phyloP scores from a whole-genome alignment of 2,113 vertebrate genomes.

The Montifringilla adamsi region DNA sequence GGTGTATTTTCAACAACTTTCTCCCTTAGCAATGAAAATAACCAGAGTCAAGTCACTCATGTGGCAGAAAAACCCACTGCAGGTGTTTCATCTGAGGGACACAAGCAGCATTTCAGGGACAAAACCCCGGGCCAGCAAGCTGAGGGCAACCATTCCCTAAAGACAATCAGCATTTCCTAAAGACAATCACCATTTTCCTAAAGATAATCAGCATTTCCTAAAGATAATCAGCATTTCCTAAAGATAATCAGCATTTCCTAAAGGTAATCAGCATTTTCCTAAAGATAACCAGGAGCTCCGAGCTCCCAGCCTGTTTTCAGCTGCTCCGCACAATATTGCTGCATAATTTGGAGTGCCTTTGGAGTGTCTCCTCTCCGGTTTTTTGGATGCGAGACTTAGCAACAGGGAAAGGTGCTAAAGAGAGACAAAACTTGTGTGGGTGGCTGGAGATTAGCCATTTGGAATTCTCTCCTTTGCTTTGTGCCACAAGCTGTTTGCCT shows the following conservation, averaged over 20 bases:
- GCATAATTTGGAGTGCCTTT: slow-evolving; percentile 47
- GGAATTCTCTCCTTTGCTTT: slow-evolving; percentile 60
- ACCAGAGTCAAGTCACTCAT: too few relatives aligned
- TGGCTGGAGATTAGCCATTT: slow-evolving; percentile 69
- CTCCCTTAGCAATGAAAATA: fast-evolving
- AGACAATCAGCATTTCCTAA: background rate
- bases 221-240: background rate
- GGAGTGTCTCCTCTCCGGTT: slow-evolving; percentile 27
- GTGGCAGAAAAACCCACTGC: fast-evolving
- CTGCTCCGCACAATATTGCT: slow-evolving; percentile 5
- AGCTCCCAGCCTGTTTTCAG: background rate
- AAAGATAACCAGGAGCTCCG: background rate
- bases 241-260: background rate
- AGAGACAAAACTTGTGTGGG: slow-evolving; percentile 71
- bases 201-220: background rate
- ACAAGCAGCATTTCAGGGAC: background rate
- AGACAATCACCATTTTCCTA: too few relatives aligned
- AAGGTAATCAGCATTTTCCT: background rate
- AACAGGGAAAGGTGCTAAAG: slow-evolving; percentile 71
- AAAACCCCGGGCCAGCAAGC: too few relatives aligned
- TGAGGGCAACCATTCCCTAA: background rate
- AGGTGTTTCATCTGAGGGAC: background rate
- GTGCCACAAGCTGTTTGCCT: slow-evolving; percentile 50
- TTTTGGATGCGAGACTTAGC: slow-evolving; percentile 70
- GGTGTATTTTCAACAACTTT: background rate